These are phyloP conservation scores for Mamestra configurata DNA, from an alignment of 1,140 invertebrate genomes.

Conservation along the genomic window DNA sequence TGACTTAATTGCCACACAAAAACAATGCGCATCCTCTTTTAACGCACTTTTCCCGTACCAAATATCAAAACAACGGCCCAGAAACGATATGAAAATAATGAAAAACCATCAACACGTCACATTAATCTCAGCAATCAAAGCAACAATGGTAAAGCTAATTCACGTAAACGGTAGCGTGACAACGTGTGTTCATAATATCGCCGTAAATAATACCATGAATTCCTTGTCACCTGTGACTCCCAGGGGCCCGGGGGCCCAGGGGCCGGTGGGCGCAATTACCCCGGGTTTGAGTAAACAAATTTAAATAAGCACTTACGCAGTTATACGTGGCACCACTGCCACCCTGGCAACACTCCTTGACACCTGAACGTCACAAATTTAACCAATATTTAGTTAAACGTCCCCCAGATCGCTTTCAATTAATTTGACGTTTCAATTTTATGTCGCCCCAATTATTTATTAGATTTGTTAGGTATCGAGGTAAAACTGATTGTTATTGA, in stretches of 20 bases:
- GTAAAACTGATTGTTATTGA: conserved; percentile 17
- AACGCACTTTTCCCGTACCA: no score
- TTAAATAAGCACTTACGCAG: conserved; percentile 8
- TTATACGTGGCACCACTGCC: neutral
- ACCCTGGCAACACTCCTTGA: neutral
- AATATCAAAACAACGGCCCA: neutral
- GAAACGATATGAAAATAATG: neutral
- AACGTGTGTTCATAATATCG: conserved; percentile 17
- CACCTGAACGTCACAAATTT: neutral
- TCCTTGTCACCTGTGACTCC: conserved; percentile 12
- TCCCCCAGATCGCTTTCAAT: conserved; percentile 12
- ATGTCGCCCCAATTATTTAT: neutral
- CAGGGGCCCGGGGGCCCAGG: no score
- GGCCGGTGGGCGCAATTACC: conserved; percentile 12
- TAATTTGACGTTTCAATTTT: conserved; percentile 33
- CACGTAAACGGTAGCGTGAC: neutral
- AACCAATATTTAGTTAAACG: conserved; percentile 39
- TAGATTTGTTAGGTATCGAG: neutral
- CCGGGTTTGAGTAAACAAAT: conserved; percentile 20
- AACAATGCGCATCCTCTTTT: no score
- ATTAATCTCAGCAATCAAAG: conserved; percentile 25
- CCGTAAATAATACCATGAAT: conserved; percentile 1
- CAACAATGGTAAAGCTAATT: neutral
- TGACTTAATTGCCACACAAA: no score
- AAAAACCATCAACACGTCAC: neutral